A percentile compares a stretch with the other conserved stretches of the same genome.
Evolutionary conservation across 2,888 invertebrate species (phyloP).

Genomic region (Ophion obscuratus): DNA sequence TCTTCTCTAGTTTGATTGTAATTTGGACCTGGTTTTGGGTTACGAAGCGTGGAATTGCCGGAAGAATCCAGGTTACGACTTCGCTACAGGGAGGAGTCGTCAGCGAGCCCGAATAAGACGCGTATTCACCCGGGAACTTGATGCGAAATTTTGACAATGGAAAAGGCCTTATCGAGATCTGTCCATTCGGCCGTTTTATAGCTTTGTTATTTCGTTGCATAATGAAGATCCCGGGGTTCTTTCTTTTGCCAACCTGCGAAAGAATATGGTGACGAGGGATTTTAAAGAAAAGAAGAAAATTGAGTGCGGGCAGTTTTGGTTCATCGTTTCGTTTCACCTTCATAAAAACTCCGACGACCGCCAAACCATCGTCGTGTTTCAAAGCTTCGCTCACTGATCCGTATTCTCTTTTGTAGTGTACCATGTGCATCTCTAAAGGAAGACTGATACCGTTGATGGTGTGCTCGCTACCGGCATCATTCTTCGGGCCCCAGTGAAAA

Average conservation of each 20-base stretch:
- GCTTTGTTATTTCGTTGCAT: conserved; percentile 35
- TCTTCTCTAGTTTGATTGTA: not conserved
- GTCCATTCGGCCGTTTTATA: conserved; percentile 33
- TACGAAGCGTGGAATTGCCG: conserved; percentile 81
- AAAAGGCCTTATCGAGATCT: conserved; percentile 64
- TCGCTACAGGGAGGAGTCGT: conserved; percentile 86
- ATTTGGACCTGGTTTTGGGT: conserved; percentile 69
- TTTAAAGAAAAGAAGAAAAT: not conserved
- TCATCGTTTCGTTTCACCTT: conserved; percentile 84
- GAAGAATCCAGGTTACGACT: conserved; percentile 85
- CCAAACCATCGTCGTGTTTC: conserved; percentile 89
- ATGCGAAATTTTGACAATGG: conserved; percentile 79
- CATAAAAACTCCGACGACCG: conserved; percentile 91
- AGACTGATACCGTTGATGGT: conserved; percentile 86
- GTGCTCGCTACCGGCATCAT: conserved; percentile 90
- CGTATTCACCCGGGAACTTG: conserved; percentile 65
- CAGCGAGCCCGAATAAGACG: conserved; percentile 85
- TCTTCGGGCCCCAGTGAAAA: conserved; percentile 91
- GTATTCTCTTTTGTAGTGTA: conserved; percentile 89
- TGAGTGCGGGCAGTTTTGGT: not conserved
- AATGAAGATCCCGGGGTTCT: conserved; percentile 56
- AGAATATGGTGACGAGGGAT: not conserved
- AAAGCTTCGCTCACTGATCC: conserved; percentile 86
- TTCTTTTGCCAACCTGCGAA: conserved; percentile 57
- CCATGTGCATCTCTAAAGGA: conserved; percentile 91